Evolutionary conservation across 2,888 invertebrate genomes (phyloP).

Genomic region (Cantharis flavilabris): DNA sequence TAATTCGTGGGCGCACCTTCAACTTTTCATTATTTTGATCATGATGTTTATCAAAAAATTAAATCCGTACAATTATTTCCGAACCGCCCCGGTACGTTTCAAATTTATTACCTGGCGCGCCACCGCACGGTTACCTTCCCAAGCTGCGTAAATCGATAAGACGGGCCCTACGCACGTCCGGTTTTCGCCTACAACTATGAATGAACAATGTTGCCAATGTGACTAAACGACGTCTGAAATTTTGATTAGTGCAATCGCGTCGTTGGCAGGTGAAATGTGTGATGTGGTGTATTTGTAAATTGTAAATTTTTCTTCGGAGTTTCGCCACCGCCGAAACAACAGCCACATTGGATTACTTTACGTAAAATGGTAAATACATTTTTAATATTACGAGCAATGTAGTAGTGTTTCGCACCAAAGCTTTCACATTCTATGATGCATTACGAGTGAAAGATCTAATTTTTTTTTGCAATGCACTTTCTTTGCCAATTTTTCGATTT

Average conservation of each 20-base stretch:
- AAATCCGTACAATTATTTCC: not conserved
- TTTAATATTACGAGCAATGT: not conserved
- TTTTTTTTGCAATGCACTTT: not conserved
- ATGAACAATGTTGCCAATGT: constrained; percentile 18
- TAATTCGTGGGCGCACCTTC: not conserved
- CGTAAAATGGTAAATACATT: constrained; percentile 16
- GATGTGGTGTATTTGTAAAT: constrained; percentile 16
- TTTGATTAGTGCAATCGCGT: constrained; percentile 15
- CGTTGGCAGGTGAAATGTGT: constrained; percentile 17
- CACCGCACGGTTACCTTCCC: not conserved
- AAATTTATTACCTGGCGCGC: not conserved
- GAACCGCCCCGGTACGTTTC: not conserved
- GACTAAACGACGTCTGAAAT: constrained; percentile 10
- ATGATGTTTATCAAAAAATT: not conserved
- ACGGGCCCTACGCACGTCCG: not conserved
- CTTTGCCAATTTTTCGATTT: constrained; percentile 1
- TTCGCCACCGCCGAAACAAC: not conserved
- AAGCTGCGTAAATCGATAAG: not conserved
- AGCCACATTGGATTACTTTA: not conserved
- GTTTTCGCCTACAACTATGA: not conserved
- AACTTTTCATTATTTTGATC: not conserved
- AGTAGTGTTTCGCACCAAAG: not conserved
- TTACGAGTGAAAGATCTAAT: constrained; percentile 16
- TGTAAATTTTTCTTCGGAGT: not conserved
- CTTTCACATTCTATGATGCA: constrained; percentile 13